Evolutionary conservation across 2,113 vertebrate genomes (phyloP).

Genomic region (Jacana jacana): DNA sequence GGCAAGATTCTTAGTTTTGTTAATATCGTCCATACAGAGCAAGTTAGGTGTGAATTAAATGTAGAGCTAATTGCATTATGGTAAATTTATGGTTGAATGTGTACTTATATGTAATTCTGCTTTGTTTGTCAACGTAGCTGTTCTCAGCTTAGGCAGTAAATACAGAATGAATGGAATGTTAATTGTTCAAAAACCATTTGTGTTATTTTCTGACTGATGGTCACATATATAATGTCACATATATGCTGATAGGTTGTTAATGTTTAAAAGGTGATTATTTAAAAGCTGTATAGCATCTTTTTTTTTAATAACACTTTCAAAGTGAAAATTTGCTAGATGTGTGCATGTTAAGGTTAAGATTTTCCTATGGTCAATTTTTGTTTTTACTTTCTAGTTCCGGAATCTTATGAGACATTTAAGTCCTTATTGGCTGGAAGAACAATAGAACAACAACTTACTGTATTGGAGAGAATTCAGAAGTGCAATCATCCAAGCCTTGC

Average conservation of each 20-base stretch:
- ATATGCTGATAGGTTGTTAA: neutral
- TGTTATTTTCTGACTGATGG: neutral
- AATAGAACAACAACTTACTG: constrained; percentile 81
- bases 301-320: neutral
- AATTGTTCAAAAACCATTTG: neutral
- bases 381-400: constrained; percentile 77
- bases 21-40: neutral
- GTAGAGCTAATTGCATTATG: neutral
- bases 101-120: neutral
- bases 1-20: neutral
- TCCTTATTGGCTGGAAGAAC: constrained; percentile 78
- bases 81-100: neutral
- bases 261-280: neutral
- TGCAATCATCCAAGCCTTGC: constrained; percentile 92
- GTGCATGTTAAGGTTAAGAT: neutral
- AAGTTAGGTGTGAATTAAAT: neutral
- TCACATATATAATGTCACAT: neutral
- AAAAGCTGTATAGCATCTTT: neutral
- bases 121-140: neutral
- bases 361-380: neutral
- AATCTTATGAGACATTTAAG: constrained; percentile 77
- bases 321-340: neutral
- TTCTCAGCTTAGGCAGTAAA: neutral
- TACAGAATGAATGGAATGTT: neutral
- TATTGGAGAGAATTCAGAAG: constrained; percentile 89